Evolutionary conservation across 2,888 invertebrate species (phyloP), one percentile per base, ranked within the genome.

Genomic region (Cryptosula pallasiana): DNA sequence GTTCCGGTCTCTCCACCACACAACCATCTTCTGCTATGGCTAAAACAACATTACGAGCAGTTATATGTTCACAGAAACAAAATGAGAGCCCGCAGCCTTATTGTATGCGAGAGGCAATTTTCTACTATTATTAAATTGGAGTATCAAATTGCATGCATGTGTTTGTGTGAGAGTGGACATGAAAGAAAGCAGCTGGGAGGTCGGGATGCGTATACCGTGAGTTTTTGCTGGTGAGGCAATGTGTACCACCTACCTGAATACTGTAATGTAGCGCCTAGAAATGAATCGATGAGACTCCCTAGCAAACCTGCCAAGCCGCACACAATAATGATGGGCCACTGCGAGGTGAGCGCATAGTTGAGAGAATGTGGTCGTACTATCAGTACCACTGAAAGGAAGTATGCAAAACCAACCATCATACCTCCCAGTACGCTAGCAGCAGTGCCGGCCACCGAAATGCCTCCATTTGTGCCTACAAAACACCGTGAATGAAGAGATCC

Each of bases 211-310:
- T n/a, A n/a, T n/a, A n/a, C n/a, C n/a, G n/a, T n/a, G n/a, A n/a
- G n/a, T n/a, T n/a, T n/a, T n/a, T n/a, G n/a, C n/a, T n/a, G n/a
- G n/a, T n/a, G n/a, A n/a, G n/a, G n/a, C n/a, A n/a, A n/a, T n/a
- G n/a, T n/a, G n/a, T n/a, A n/a, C n/a, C n/a, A 35, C 73, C 74
- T 74, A 86, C 94, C 94, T 77, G 94, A 93, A 83, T 89, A 95
- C 85, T 95, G 95, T 58, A 93, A 81, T 5, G 91, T 90, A 1
- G 93, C 94, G 69, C 94, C 95, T 57, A 95, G 85, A 35, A 92
- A 73, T 0, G 94, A 94, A 84, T 95, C 94, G 72, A 94, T 86
- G 0, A 92, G 73, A 73, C 93, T 93, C 0, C 94, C 94, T 35
- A 91, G 79, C 5, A 94, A 86, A 0, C 95, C 95, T 45, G 89